Conservation (phyloP, 2,888 invertebrate genomes). For the Prosopocoilus inquinatus region DNA sequence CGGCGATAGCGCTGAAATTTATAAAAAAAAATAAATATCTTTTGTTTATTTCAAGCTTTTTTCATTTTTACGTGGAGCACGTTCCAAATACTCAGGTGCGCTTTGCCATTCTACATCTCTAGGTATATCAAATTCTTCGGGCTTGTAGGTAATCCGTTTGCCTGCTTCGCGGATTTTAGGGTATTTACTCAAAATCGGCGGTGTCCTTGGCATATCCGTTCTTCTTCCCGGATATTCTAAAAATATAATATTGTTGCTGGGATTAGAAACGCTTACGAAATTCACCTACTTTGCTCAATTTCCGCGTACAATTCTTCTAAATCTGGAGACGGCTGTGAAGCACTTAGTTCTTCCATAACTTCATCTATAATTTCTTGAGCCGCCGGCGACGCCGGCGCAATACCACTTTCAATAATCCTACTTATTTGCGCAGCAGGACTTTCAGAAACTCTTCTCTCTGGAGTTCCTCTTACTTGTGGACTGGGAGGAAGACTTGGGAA, state of each 20-base stretch:
- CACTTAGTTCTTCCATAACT: constrained; percentile 18
- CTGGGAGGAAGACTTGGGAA: no score
- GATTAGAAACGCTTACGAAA: neutral
- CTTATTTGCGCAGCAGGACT: neutral
- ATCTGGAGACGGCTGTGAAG: neutral
- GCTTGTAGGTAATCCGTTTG: constrained; percentile 16
- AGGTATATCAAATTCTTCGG: constrained; percentile 27
- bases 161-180: constrained; percentile 24
- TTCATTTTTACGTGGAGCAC: constrained; percentile 6
- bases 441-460: neutral
- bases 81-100: constrained; percentile 21
- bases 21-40: neutral
- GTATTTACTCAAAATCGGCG: constrained; percentile 33
- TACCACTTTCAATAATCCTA: constrained; percentile 5
- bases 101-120: constrained; percentile 23
- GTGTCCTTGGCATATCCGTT: constrained; percentile 28
- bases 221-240: constrained; percentile 22
- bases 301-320: constrained; percentile 15
- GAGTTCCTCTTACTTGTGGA: neutral
- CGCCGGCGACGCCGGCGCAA: constrained; percentile 13
- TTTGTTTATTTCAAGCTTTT: neutral
- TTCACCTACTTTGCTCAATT: constrained; percentile 4
- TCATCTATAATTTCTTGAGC: constrained; percentile 27
- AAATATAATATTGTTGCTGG: constrained; percentile 4
- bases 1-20: constrained; percentile 8